Evolutionary conservation across 2,113 vertebrate species (phyloP).

Genomic region (Lagopus leucura): DNA sequence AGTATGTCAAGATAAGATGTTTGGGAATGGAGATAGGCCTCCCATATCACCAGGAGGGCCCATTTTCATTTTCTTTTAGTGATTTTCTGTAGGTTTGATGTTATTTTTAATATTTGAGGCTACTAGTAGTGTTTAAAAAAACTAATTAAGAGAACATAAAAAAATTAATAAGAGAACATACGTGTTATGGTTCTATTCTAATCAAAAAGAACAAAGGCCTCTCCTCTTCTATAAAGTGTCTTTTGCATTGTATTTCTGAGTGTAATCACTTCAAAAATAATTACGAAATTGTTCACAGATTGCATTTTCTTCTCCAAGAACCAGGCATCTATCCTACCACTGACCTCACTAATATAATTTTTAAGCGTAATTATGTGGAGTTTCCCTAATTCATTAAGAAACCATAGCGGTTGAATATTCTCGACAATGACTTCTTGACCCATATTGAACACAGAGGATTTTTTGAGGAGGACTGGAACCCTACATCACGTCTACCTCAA

Average conservation of each 20-base stretch:
- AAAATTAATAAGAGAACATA: background rate
- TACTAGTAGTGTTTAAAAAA: background rate
- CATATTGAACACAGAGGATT: constrained; percentile 53
- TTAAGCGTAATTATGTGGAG: background rate
- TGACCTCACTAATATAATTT: background rate
- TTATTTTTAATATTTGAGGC: background rate
- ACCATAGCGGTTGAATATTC: constrained; percentile 69
- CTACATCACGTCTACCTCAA: constrained; percentile 64
- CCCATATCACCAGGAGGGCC: background rate
- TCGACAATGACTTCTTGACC: constrained; percentile 78
- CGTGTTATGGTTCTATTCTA: background rate
- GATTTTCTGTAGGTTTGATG: background rate
- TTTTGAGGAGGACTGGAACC: constrained; percentile 66
- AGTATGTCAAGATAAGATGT: background rate
- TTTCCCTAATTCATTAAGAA: constrained; percentile 53
- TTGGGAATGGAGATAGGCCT: background rate
- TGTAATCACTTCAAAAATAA: background rate
- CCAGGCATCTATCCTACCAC: background rate
- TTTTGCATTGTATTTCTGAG: background rate
- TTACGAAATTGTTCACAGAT: background rate
- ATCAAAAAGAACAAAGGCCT: background rate
- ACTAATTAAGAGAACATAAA: background rate
- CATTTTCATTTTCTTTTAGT: background rate
- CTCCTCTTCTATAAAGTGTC: background rate
- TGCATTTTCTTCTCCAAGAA: background rate